Evolutionary conservation across 2,797 vertebrate species (phyloP), one percentile per base, ranked within the genome.

Genomic region (Heteromormyrus szaboi): DNA sequence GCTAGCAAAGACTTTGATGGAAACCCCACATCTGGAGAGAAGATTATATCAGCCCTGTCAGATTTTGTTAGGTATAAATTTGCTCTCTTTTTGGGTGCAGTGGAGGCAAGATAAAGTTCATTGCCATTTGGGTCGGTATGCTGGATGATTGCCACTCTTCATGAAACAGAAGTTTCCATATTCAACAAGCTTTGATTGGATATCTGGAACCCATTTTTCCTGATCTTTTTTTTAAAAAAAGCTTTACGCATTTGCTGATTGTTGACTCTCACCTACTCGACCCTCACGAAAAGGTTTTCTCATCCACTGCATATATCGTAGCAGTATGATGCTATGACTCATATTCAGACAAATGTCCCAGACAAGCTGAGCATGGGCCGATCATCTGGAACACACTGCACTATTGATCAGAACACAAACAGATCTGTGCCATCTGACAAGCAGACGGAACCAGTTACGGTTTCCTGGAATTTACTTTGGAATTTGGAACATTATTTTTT

Each of bases 401-500:
- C 8, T 54, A 51, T 29, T 53, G 48, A 54, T 85, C 50, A 17
- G 50, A 59, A 41, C 3, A 22, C 25, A 86, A 5, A 86, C 5
- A 0, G 85, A 4, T 86, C 33, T 59, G 29, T 59, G 33, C 85
- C 53, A 44, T 37, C 51, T 9, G 6, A 29, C 51, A 53, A 3
- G 12, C 22, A 25, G 46, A 6, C 3, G 7, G 46, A 85, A 22
- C 12, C 4, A 4, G 22, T 37, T 37, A 37, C 3, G 37, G 37
- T 72, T 8, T 22, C 84, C 3, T 65, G 59, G 59, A 65, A 65
- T 37, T 53, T 53, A 14, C 84, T 46, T 48, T 25, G n/a, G 48
- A 48, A 85, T 48, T 85, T 86, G 29, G 85, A 29, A 86, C 25
- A 6, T 56, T 56, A 86, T 86, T 86, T 86, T 86, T 33, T 54